Conservation (phyloP, 2,797 vertebrate species). For the Selene dorsalis region DNA sequence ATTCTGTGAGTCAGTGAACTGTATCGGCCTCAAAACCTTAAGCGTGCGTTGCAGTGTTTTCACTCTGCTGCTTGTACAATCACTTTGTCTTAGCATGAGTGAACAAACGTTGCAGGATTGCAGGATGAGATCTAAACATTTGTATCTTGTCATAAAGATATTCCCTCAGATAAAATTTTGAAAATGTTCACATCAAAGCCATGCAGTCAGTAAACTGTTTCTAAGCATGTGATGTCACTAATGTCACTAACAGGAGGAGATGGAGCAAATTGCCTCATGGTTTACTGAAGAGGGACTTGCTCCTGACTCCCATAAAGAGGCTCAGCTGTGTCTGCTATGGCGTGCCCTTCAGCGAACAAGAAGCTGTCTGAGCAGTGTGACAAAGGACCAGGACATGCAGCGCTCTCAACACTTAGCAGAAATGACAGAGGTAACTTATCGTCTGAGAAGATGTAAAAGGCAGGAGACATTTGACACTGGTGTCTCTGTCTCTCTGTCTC, state of each 20-base stretch:
- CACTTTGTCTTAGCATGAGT: too few relatives aligned
- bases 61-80: neutral
- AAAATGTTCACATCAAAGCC: too few relatives aligned
- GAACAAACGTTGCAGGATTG: too few relatives aligned
- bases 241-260: constrained; percentile 44
- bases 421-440: constrained; percentile 68
- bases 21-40: neutral
- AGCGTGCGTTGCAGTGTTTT: neutral
- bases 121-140: too few relatives aligned
- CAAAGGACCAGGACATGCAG: constrained; percentile 65
- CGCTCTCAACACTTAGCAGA: constrained; percentile 71
- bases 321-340: constrained; percentile 73
- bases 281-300: constrained; percentile 65
- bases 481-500: constrained; percentile 32
- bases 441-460: neutral
- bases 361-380: constrained; percentile 54
- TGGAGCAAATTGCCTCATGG: constrained; percentile 65
- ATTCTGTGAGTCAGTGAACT: neutral
- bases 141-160: too few relatives aligned
- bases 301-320: constrained; percentile 47
- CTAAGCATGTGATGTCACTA: neutral
- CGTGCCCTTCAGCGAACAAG: constrained; percentile 46
- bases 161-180: too few relatives aligned
- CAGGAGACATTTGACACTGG: neutral
- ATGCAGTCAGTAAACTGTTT: neutral